A percentile compares a stretch with the other conserved stretches of the same genome.
Conservation (phyloP, 23 tunicate genomes). For the Phallusia fumigata region DNA sequence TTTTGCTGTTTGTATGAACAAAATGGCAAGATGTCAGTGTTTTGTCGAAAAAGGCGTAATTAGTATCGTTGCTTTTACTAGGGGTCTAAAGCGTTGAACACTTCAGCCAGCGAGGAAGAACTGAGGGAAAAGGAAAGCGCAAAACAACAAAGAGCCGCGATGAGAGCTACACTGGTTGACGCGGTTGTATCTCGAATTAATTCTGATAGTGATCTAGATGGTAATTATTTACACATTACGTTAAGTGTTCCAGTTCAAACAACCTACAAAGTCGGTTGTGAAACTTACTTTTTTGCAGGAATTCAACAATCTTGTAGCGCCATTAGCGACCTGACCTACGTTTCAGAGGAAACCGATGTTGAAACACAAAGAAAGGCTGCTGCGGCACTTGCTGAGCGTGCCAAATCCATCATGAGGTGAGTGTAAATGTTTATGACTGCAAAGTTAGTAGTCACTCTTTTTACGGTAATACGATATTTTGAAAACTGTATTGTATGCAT, state of each 20-base stretch:
- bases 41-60: too few species aligned
- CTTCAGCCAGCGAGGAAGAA: too few species aligned
- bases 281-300: constrained; percentile 37
- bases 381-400: constrained; percentile 40
- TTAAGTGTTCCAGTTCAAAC: too few species aligned
- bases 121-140: background rate
- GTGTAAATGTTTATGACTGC: background rate
- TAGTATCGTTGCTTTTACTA: too few species aligned
- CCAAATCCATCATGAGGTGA: constrained; percentile 25
- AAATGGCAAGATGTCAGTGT: too few species aligned
- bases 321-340: constrained; percentile 47
- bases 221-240: constrained; percentile 17
- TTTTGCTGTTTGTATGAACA: too few species aligned
- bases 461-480: too few species aligned
- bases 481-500: background rate
- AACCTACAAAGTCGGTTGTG: too few species aligned
- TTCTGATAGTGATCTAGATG: constrained; percentile 71
- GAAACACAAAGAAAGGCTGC: constrained; percentile 48
- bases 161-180: constrained; percentile 47
- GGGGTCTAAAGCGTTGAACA: too few species aligned
- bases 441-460: background rate
- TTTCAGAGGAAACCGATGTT: constrained; percentile 54
- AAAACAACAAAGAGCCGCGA: background rate
- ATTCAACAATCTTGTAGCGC: constrained; percentile 79
- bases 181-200: constrained; percentile 60